Conservation (phyloP, 1,140 invertebrate species). For the Formica selysi region DNA sequence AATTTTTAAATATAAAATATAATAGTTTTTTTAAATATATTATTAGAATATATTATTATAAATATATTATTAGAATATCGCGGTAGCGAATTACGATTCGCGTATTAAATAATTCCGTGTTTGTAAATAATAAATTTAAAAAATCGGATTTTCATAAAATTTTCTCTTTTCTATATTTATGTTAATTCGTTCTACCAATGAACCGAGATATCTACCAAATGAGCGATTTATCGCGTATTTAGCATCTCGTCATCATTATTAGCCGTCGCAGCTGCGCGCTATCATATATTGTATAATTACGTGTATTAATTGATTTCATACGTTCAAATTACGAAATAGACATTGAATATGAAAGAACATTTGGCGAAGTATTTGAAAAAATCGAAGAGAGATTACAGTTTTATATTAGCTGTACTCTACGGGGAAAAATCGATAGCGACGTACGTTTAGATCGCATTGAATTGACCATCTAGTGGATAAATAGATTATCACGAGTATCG, state of each 20-base stretch:
- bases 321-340: constrained; percentile 48
- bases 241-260: constrained; percentile 47
- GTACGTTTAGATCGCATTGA: constrained; percentile 55
- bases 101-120: neutral
- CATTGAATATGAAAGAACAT: constrained; percentile 62
- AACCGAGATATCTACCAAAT: neutral
- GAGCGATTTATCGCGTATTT: neutral
- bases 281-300: constrained; percentile 1
- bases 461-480: constrained; percentile 69
- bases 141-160: too few relatives aligned
- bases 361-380: constrained; percentile 58
- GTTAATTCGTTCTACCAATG: neutral
- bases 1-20: too few relatives aligned
- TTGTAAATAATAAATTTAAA: constrained; percentile 8
- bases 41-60: too few relatives aligned
- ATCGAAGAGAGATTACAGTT: constrained; percentile 30
- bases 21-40: too few relatives aligned
- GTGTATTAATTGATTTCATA: constrained; percentile 17
- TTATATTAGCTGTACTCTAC: constrained; percentile 18
- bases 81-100: neutral
- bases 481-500: constrained; percentile 49
- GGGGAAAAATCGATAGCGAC: constrained; percentile 51
- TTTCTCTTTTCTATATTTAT: too few relatives aligned
- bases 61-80: neutral
- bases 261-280: constrained; percentile 4